Conservation (phyloP, 2,888 invertebrate species). For the Heliconius erato region DNA sequence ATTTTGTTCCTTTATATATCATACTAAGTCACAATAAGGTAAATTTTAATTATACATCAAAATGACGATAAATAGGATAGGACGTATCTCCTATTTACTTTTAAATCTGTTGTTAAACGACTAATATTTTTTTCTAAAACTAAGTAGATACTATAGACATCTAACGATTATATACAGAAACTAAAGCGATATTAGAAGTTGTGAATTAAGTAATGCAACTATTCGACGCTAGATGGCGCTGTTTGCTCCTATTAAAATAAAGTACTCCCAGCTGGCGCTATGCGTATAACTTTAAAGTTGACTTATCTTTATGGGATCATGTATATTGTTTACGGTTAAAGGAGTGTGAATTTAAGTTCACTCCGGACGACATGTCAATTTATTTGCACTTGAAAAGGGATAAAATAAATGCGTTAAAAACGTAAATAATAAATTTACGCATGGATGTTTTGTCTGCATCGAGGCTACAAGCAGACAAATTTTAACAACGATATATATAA, state of each 20-base stretch:
- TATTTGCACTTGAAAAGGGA: too few species aligned
- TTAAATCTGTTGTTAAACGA: too few species aligned
- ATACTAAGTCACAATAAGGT: background rate
- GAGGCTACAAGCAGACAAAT: too few species aligned
- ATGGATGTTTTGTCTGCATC: too few species aligned
- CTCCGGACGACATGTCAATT: too few species aligned
- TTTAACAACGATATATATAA: too few species aligned
- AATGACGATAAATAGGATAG: background rate
- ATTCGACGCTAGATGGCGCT: constrained; percentile 46
- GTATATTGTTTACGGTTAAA: background rate
- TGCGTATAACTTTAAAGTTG: background rate
- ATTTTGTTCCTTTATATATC: background rate
- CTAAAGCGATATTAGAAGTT: background rate
- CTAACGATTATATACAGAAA: constrained; percentile 29
- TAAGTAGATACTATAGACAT: constrained; percentile 41
- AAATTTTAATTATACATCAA: background rate
- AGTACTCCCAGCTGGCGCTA: background rate
- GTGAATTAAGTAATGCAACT: constrained; percentile 18
- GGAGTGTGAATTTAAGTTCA: too few species aligned
- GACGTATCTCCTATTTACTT: too few species aligned
- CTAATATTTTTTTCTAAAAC: too few species aligned
- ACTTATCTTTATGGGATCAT: background rate
- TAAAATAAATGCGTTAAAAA: too few species aligned
- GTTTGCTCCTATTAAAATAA: background rate
- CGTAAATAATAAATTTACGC: too few species aligned